These are phyloP conservation scores for Cossypha niveicapilla DNA, from an alignment of 2,797 vertebrate genomes.

Conservation along the genomic window DNA sequence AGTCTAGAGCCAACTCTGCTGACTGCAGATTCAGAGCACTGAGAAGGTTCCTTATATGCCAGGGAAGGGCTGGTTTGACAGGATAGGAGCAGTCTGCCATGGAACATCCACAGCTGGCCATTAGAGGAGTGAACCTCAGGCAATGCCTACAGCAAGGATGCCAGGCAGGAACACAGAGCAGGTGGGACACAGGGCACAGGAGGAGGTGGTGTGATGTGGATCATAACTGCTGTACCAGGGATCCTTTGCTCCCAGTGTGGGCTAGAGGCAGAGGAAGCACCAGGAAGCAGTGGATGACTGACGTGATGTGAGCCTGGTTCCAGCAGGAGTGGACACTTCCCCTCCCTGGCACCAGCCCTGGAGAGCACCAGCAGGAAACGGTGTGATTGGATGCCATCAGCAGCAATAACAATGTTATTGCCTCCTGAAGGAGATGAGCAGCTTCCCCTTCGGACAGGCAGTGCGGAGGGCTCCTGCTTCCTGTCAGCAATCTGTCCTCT, in stretches of 20 bases:
- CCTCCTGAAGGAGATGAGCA: neutral
- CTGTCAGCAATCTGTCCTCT: accelerated
- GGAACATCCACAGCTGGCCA: neutral
- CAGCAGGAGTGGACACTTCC: neutral
- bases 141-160: neutral
- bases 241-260: neutral
- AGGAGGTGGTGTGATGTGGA: neutral
- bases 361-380: neutral
- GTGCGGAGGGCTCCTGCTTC: neutral
- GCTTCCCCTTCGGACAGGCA: neutral
- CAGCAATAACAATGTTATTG: neutral
- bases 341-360: neutral
- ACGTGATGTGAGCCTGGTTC: neutral
- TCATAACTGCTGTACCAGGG: neutral
- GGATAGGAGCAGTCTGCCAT: neutral
- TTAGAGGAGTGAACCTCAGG: neutral
- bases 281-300: accelerated
- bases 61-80: neutral
- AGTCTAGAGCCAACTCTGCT: neutral
- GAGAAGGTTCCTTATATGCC: neutral
- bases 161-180: neutral
- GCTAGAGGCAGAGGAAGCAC: neutral
- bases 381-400: neutral
- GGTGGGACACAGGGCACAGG: neutral
- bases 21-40: neutral